Conservation (phyloP, 1,140 invertebrate species). For the Lysiphlebus fabarum region DNA sequence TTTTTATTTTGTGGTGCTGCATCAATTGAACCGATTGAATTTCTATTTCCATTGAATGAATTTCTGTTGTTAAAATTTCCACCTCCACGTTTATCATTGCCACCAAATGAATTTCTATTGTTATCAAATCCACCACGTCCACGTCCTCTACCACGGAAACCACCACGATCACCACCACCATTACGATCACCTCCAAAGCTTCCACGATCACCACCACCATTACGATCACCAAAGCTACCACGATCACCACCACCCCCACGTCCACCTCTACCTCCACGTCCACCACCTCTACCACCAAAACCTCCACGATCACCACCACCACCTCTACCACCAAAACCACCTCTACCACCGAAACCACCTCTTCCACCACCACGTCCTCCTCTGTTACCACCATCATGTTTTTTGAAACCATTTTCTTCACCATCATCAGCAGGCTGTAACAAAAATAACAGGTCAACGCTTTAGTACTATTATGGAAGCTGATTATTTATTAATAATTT, state of each 20-base stretch:
- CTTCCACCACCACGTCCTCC: conserved; percentile 48
- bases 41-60: conserved; percentile 54
- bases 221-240: conserved; percentile 35
- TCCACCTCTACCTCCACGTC: conserved; percentile 29
- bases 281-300: conserved; percentile 31
- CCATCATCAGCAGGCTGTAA: conserved; percentile 47
- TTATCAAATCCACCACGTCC: no score
- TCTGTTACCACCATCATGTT: conserved; percentile 31
- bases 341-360: conserved; percentile 33
- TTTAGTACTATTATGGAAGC: conserved; percentile 29
- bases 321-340: conserved; percentile 37
- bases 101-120: neutral
- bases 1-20: conserved; percentile 73
- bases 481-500: neutral
- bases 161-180: conserved; percentile 27
- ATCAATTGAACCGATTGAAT: conserved; percentile 1
- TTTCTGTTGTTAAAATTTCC: conserved; percentile 45
- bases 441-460: conserved; percentile 48
- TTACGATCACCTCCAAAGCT: conserved; percentile 22
- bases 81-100: conserved; percentile 34
- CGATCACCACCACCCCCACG: conserved; percentile 29
- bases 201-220: conserved; percentile 45
- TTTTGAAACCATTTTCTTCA: conserved; percentile 38
- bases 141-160: conserved; percentile 45
- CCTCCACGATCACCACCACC: conserved; percentile 45